Evolutionary conservation across 2,797 vertebrate species (phyloP), one percentile per base, ranked within the genome.

Genomic region (Pogonophryne albipinna): DNA sequence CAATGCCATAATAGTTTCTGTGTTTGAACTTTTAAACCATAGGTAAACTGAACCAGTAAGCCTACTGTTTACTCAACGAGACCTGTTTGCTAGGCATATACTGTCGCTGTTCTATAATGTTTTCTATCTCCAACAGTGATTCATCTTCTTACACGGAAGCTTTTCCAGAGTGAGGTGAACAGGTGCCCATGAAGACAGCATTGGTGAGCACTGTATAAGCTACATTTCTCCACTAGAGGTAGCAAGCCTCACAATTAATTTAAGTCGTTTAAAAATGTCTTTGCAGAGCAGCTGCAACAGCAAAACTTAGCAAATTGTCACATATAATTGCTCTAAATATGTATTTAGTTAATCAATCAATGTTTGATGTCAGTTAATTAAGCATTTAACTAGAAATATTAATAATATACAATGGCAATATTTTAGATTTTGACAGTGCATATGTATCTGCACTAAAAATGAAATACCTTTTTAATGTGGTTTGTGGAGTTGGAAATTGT

Each of bases 171-270:
- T 14, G 3, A 8, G 6, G 11, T n/a, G 14, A 62, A 46, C 0
- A 23, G 56, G 9, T 10, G 14, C 2, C 4, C 34, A 38, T 38
- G 13, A 27, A 41, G 12, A 53, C 31, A 42, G 0, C 0, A 0
- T 45, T 11, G 20, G 14, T 58, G 12, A 15, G 59, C 19, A 65
- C 11, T 73, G 46, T 27, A 63, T 3, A 34, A 34, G 2, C 34
- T 38, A 13, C 7, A 45, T 70, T 74, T 78, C 16, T 62, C 85
- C 90, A 89, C 76, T 55, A 90, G 90, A 82, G 78, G 80, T 4
- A 7, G 78, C 66, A 50, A 61, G 13, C 59, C 34, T 64, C 53
- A 46, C 14, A 42, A 3, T 38, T 6, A 2, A 31, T 45, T 27
- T 57, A 1, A 23, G n/a, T 66, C 23, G 11, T 47, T 10, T 3